These are phyloP conservation scores for Hydrozoanthus tunicans DNA, from an alignment of 64 coral and sea anemone genomes.

Conservation along the genomic window DNA sequence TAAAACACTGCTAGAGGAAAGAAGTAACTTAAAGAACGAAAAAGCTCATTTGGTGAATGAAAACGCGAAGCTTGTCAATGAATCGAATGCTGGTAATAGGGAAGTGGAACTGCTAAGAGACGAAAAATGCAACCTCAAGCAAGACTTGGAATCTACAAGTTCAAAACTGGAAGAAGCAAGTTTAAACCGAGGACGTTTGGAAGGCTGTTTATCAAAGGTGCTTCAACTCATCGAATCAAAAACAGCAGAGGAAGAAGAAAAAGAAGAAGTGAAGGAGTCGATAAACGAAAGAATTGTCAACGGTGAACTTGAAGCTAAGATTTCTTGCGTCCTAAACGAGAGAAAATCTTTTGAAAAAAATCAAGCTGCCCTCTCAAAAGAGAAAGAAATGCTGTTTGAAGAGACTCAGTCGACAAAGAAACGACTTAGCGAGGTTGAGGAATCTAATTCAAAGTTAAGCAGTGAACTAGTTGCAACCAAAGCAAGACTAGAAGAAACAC, in stretches of 20 bases:
- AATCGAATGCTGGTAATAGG: neutral
- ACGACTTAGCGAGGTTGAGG: neutral
- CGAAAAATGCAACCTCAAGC: slow-evolving; percentile 16
- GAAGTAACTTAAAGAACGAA: slow-evolving; percentile 4
- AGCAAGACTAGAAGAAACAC: slow-evolving; percentile 30
- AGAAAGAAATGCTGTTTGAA: slow-evolving; percentile 6
- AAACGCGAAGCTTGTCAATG: neutral
- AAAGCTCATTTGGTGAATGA: neutral
- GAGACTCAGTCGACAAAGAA: slow-evolving; percentile 11
- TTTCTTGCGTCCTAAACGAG: slow-evolving; percentile 9
- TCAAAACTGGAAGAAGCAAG: slow-evolving; percentile 7
- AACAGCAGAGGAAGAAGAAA: neutral
- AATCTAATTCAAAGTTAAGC: slow-evolving; percentile 5
- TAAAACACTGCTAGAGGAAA: slow-evolving; percentile 21
- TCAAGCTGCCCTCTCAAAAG: neutral
- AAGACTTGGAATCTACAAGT: neutral
- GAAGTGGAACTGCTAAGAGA: neutral
- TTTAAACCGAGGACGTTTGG: neutral
- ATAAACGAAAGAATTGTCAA: neutral
- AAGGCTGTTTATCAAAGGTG: neutral
- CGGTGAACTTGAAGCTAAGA: slow-evolving; percentile 1
- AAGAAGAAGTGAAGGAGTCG: neutral
- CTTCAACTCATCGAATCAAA: slow-evolving; percentile 13
- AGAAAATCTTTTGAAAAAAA: neutral
- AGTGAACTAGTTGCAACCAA: slow-evolving; percentile 17